Base-by-base conservation (phyloP, 2,113 vertebrate species). In the Oreochromis spilurus region DNA sequence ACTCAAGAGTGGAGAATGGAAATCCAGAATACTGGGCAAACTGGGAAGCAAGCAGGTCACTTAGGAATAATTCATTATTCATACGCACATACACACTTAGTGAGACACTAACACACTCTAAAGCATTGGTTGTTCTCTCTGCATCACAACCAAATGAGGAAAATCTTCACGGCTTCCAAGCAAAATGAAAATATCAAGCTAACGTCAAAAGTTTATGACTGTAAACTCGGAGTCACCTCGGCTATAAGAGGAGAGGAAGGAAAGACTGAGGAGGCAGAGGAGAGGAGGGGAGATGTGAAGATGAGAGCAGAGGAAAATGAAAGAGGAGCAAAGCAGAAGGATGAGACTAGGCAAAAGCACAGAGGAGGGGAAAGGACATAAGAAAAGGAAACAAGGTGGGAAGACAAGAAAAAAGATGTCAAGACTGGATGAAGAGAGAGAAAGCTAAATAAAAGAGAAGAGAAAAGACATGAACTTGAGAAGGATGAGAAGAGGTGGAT, bases 191-290 rank as follows among this genome's bases (percentile, higher is more conserved):
- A 93, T 79, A 83, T 87, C 72, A 83, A 88, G 62, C 82, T 79
- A 83, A 90, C 36, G 26, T 91, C 86, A 85, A 92, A 85, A 84
- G 84, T 95, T 95, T 94, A 91, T 81, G 87, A 86, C 29, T 80
- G 85, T 83, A 88, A 94, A 94, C 88, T 83, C n/a, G 8, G 58
- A 91, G 83, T 93, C 89, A 93, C 88, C 89, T 92, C 80, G 1
- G 31, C 72, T 60, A 57, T 9, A n/a, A 75, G 34, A 58, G 8
- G 81, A 79, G 45, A 24, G 7, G 79, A 54, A 29, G 21, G 48
- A 60, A 31, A 34, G 16, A 38, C 5, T 54, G 24, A 57, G 12
- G 43, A 67, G 26, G 40, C 82, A 19, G 43, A 3, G 1, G 52
- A 45, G 24, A 31, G 21, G n/a, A 43, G 79, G 54, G 26, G 43